A percentile compares a stretch with the other conserved stretches of the same genome.
These are phyloP conservation scores for Caenorhabditis inopinata DNA, from an alignment of 1,140 invertebrate genomes.

Conservation along the genomic window DNA sequence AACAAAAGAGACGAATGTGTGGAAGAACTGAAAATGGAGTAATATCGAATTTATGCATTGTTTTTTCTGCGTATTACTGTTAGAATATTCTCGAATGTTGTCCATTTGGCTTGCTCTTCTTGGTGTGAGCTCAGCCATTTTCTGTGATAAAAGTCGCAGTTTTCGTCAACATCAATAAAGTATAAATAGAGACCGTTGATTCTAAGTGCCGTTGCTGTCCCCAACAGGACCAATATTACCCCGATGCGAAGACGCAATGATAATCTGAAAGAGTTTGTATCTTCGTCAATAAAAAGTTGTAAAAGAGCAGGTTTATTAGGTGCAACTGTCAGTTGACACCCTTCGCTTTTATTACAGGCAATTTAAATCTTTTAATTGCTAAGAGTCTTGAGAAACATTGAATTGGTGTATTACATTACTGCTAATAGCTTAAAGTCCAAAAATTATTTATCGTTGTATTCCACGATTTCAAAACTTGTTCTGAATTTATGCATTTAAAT, in stretches of 20 bases:
- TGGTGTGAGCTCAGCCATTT: not conserved
- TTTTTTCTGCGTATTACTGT: not conserved
- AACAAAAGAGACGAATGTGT: conserved; percentile 35
- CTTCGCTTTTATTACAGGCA: not conserved
- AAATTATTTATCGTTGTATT: too few species aligned
- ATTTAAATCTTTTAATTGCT: not conserved
- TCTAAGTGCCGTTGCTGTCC: not conserved
- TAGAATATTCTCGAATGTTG: not conserved
- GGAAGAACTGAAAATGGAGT: conserved; percentile 26
- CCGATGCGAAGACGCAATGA: not conserved
- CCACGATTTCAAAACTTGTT: too few species aligned
- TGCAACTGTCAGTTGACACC: not conserved
- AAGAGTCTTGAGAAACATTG: too few species aligned
- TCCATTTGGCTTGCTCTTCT: not conserved
- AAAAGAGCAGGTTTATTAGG: not conserved
- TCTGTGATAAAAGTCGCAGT: not conserved
- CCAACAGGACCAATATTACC: not conserved
- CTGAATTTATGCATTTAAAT: too few species aligned
- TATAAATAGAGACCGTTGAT: not conserved
- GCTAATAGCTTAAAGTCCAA: too few species aligned
- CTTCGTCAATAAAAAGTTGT: not conserved
- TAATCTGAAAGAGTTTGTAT: not conserved
- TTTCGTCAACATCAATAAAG: not conserved
- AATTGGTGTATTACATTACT: too few species aligned
- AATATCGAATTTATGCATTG: too few species aligned